Evolutionary conservation across 2,888 invertebrate species (phyloP), one percentile per base, ranked within the genome.

Genomic region (Melanostoma scalare): DNA sequence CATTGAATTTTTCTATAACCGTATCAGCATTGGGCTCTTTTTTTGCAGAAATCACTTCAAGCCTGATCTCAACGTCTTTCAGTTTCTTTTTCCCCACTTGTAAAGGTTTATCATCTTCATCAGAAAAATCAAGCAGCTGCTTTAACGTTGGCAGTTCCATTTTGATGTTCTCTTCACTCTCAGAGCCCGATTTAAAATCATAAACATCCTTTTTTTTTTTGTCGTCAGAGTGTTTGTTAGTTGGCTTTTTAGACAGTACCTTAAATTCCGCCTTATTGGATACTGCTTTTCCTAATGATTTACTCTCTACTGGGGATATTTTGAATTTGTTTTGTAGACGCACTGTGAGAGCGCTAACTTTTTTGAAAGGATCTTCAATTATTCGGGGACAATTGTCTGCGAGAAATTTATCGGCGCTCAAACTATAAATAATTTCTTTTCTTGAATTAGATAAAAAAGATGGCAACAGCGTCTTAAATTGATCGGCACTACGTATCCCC

Each of bases 111-210:
- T 90, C 89, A 33, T 90, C 90, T 80, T 90, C 90, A 52, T 90
- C 91, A 5, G 90, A 89, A 20, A 89, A 90, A 0, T 91, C 91
- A 2, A 89, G 87, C 67, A 90, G 40, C 84, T 90, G 88, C 72
- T 90, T 90, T 1, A 91, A 74, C 2, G 89, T 87, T 0, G 91
- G 90, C 77, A 91, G 82, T 61, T 90, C 90, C 91, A 91, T 91
- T 86, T 90, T 91, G 9, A 91, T 91, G 4, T 90, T 90, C 20
- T 90, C 90, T 56, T 91, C 91, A 72, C 90, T 90, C 63, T 91
- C 91, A 0, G 91, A 91, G 0, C 91, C 91, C 0, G 91, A 90
- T 68, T 91, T 91, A 48, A 91, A 91, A 68, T 91, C 91, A 10
- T 91, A 91, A 4, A 91, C 87, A 72, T 90, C 91, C 31, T 84